A percentile compares a stretch with the other conserved stretches of the same genome.
Conservation (phyloP, 1,140 invertebrate species). For the Bombus polaris region DNA sequence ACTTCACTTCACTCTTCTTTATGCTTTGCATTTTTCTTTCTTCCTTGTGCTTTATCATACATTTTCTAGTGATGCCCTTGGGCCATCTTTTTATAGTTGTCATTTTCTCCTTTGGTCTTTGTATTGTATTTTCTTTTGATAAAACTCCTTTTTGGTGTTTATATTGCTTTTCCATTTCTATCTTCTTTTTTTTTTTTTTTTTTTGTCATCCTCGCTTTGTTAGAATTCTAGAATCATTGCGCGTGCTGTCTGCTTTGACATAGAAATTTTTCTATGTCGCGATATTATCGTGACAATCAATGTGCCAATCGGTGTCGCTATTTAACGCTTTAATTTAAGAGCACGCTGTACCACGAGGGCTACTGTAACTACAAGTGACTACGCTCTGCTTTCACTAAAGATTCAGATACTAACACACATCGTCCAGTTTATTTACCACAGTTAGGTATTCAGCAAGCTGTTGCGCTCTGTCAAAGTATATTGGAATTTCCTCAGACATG, state of each 20-base stretch:
- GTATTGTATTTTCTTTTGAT: no score
- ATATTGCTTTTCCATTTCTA: no score
- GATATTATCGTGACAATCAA: no score
- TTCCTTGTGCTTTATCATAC: no score
- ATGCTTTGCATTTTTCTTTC: not conserved
- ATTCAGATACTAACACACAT: conserved; percentile 5
- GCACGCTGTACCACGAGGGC: not conserved
- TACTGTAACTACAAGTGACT: not conserved
- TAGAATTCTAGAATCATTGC: no score
- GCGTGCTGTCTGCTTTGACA: no score
- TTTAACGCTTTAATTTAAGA: not conserved
- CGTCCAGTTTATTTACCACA: conserved; percentile 39
- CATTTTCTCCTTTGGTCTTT: no score
- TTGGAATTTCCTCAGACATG: conserved; percentile 4
- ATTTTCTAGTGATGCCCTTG: no score
- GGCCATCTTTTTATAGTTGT: no score
- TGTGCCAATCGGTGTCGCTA: not conserved
- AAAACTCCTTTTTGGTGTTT: no score
- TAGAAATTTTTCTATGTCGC: no score
- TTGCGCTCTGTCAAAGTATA: conserved; percentile 36
- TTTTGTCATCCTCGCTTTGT: no score
- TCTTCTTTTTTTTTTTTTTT: not conserved
- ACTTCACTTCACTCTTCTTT: not conserved
- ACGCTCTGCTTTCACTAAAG: not conserved
- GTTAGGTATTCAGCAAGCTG: conserved; percentile 35